Evolutionary conservation across 2,888 invertebrate species (phyloP), one percentile per base, ranked within the genome.

Genomic region (Nemurella pictetii): DNA sequence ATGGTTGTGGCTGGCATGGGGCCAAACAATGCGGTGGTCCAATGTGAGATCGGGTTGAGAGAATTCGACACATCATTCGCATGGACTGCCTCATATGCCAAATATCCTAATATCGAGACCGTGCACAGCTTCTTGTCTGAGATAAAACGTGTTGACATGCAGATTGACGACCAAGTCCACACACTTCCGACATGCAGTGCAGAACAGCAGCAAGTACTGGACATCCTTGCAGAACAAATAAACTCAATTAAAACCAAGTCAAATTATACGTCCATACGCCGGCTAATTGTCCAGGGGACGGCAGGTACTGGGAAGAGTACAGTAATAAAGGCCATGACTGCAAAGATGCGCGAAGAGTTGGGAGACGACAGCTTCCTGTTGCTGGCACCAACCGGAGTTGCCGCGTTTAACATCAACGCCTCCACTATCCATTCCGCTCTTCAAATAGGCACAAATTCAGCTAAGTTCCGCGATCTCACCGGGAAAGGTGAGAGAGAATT

Each of bases 331-430:
- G 80, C 29, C 12, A 80, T 80, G 80, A 80, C 80, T 3, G 20
- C 20, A 20, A 28, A 3, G n/a, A 12, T 28, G 30, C 27, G 30
- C n/a, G 7, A 30, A 20, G 29, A 7, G 12, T 30, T 29, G 7
- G 80, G 28, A 2, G 30, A 12, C 30, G n/a, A 20, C 30, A 30
- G 29, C 30, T 80, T 29, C 30, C 27, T 7, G n/a, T 12, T 80
- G 80, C 12, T n/a, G 80, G 80, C 29, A 28, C 77, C 77, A 28
- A 77, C 77, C 2, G 77, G 74, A 74, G 74, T 74, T 25, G 74
- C 74, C 4, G 74, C 74, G 25, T 74, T 25, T 20, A 74, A 74
- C 55, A 81, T 36, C 36, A 32, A 80, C 5, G 30, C 32, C 3
- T 32, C 32, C 25, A 81, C 81, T 25, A 36, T 81, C 12, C 81